These are phyloP conservation scores for Xylota segnis DNA, from an alignment of 2,888 invertebrate species.

Conservation along the genomic window DNA sequence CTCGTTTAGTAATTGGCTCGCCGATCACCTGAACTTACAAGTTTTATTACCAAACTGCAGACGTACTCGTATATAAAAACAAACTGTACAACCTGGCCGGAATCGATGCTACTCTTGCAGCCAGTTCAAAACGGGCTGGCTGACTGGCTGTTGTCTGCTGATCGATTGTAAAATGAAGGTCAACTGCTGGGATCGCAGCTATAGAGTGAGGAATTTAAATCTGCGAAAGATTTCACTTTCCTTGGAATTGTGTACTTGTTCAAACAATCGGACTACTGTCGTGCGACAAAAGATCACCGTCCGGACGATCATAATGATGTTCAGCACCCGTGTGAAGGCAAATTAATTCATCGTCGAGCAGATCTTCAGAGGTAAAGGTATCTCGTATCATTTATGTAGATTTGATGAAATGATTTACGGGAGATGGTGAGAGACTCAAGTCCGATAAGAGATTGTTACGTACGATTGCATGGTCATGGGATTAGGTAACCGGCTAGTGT, in stretches of 20 bases:
- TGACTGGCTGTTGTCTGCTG: neutral
- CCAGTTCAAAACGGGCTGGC: neutral
- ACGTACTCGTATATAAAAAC: neutral
- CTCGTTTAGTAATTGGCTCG: conserved; percentile 11
- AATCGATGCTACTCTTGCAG: neutral
- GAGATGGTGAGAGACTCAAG: conserved; percentile 27
- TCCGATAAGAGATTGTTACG: conserved; percentile 26
- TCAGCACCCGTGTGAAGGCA: conserved; percentile 18
- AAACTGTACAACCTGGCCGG: neutral
- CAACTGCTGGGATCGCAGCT: conserved; percentile 68
- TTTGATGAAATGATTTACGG: conserved; percentile 9
- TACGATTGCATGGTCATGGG: conserved; percentile 31
- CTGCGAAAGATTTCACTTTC: conserved; percentile 67
- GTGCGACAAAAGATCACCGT: conserved; percentile 15
- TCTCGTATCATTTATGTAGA: conserved; percentile 18
- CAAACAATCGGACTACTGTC: neutral
- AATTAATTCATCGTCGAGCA: conserved; percentile 41
- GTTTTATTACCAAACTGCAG: conserved; percentile 38
- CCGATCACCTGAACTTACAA: conserved; percentile 24
- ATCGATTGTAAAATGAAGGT: conserved; percentile 66
- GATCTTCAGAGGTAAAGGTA: conserved; percentile 28
- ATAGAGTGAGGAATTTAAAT: conserved; percentile 37
- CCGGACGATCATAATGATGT: conserved; percentile 22
- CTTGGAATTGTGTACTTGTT: conserved; percentile 27
- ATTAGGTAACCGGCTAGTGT: conserved; percentile 32